phyloP scores from a whole-genome alignment of 2,113 vertebrate species.

The Gymnocephalus cernua region DNA sequence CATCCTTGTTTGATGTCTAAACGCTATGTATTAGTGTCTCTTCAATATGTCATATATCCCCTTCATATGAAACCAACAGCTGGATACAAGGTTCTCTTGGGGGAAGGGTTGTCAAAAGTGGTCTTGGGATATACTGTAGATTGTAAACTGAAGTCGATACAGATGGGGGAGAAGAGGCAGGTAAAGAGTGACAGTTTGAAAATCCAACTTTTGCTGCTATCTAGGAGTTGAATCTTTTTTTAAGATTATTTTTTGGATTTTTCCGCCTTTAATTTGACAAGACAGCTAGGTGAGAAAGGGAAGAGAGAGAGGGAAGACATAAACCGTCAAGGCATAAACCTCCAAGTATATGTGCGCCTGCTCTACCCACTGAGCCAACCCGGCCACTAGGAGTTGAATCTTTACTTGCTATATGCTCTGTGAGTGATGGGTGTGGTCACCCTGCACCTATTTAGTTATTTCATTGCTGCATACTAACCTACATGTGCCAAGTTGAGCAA shows the following conservation, averaged over 20 bases:
- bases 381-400: conserved; percentile 6
- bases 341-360: too few species aligned
- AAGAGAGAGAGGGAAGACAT: too few species aligned
- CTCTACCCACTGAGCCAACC: too few species aligned
- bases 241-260: too few species aligned
- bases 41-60: conserved; percentile 16
- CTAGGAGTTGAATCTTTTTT: neutral
- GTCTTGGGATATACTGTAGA: conserved; percentile 15
- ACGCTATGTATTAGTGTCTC: neutral
- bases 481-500: neutral
- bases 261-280: too few species aligned
- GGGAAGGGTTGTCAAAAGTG: conserved; percentile 27
- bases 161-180: neutral
- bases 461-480: neutral
- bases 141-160: conserved; percentile 25
- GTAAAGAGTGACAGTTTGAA: neutral
- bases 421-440: conserved; percentile 2
- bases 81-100: conserved; percentile 28
- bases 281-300: too few species aligned
- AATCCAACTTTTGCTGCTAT: neutral
- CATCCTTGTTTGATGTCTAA: conserved; percentile 7
- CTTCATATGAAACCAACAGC: conserved; percentile 35
- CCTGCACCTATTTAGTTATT: conserved; percentile 17
- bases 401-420: neutral
- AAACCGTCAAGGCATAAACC: too few species aligned